These are phyloP conservation scores for Mormyrus proboscirostris DNA, from an alignment of 2,797 vertebrate genomes.

Conservation along the genomic window DNA sequence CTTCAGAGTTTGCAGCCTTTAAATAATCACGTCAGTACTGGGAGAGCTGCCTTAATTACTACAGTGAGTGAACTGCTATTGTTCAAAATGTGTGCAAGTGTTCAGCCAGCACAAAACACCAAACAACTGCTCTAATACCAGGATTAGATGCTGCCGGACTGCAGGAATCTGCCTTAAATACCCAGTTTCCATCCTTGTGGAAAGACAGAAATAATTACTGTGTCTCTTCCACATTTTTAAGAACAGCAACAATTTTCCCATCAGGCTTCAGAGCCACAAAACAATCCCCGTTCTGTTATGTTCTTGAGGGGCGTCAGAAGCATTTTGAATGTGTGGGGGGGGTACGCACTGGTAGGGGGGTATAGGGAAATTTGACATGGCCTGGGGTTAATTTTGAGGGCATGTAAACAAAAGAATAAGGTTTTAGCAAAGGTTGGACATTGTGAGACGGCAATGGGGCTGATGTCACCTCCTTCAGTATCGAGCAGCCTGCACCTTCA, in stretches of 20 bases:
- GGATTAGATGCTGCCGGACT: neutral
- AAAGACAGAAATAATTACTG: slow-evolving; percentile 1
- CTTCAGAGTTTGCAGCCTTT: neutral
- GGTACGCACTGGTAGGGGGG: too few relatives aligned
- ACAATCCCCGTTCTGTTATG: neutral
- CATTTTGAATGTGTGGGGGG: too few relatives aligned
- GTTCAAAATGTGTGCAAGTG: neutral
- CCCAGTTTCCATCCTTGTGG: neutral
- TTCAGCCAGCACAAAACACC: neutral
- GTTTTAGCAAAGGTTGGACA: too few relatives aligned
- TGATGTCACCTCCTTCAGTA: too few relatives aligned
- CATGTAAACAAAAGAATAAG: too few relatives aligned
- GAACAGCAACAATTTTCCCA: neutral
- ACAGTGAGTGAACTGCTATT: neutral
- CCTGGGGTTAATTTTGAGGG: too few relatives aligned
- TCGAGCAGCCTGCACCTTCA: too few relatives aligned
- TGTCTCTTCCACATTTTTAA: neutral
- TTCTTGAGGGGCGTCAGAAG: neutral
- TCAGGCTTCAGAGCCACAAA: neutral
- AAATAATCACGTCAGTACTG: neutral
- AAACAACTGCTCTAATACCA: neutral
- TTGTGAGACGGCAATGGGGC: too few relatives aligned
- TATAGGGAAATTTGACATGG: too few relatives aligned
- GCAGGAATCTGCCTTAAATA: slow-evolving; percentile 3
- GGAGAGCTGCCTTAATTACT: neutral